Conservation (phyloP, 2,113 vertebrate genomes). For the Nycticryphes semicollaris region DNA sequence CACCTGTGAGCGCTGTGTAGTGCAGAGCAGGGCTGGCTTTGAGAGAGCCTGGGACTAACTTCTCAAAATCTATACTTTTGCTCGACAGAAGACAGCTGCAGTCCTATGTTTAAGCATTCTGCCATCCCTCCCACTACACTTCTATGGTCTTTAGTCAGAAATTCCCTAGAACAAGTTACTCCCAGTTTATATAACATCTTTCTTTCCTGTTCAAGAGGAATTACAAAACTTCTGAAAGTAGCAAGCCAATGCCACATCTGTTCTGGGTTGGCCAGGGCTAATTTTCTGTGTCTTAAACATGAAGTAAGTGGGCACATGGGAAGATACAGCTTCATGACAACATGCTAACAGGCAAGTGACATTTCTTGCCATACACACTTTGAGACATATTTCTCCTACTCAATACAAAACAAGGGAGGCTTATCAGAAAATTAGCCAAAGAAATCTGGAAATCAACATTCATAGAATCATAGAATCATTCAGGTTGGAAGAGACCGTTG, state of each 20-base stretch:
- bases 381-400: background rate
- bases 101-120: background rate
- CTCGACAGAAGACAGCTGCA: background rate
- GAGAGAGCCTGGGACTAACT: background rate
- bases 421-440: background rate
- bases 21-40: background rate
- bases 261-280: background rate
- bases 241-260: background rate
- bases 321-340: background rate
- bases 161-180: background rate
- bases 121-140: background rate
- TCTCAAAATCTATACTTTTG: background rate
- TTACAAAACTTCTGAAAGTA: background rate
- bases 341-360: background rate
- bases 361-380: background rate
- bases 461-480: too few species aligned
- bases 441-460: background rate
- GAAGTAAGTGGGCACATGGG: background rate
- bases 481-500: too few species aligned
- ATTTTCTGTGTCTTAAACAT: background rate
- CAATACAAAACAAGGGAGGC: background rate
- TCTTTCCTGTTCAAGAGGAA: background rate
- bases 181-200: background rate
- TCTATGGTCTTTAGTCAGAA: background rate
- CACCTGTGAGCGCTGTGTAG: accelerated